phyloP scores from a whole-genome alignment of 2,113 vertebrate genomes.

The Maccullochella peelii region DNA sequence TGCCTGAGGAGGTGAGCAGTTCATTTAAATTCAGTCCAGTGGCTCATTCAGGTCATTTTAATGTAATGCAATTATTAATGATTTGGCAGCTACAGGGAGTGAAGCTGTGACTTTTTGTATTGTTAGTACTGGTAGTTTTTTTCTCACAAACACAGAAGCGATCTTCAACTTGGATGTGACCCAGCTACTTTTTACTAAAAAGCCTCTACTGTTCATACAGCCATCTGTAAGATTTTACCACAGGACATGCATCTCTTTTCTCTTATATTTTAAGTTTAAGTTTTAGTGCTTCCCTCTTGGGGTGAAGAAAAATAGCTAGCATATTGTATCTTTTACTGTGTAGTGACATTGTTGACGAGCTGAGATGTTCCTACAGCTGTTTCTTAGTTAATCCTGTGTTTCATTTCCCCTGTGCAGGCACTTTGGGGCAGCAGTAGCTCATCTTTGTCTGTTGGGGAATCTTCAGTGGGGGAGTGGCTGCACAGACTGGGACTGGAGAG shows the following conservation, averaged over 20 bases:
- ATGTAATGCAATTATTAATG: background rate
- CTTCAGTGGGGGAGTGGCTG: constrained; percentile 93
- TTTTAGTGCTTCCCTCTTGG: background rate
- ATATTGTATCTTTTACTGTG: background rate
- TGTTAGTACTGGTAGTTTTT: background rate
- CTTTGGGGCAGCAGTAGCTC: constrained; percentile 86
- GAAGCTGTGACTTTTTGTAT: background rate
- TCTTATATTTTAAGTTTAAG: background rate
- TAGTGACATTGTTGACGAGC: background rate
- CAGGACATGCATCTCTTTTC: background rate
- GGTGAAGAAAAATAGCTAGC: background rate
- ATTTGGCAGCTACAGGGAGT: background rate
- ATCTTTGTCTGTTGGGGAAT: constrained; percentile 81
- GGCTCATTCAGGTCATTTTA: background rate
- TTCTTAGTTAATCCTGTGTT: background rate
- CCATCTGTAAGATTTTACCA: background rate
- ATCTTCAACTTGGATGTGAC: background rate
- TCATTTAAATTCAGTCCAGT: background rate
- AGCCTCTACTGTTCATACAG: background rate
- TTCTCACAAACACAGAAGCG: background rate
- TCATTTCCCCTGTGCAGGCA: constrained; percentile 54
- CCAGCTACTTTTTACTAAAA: background rate
- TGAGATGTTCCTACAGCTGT: background rate
- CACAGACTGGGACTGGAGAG: constrained; percentile 90
- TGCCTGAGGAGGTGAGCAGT: constrained; percentile 90